phyloP scores from a whole-genome alignment of 2,113 vertebrate species.

The Cyprinus carpio region DNA sequence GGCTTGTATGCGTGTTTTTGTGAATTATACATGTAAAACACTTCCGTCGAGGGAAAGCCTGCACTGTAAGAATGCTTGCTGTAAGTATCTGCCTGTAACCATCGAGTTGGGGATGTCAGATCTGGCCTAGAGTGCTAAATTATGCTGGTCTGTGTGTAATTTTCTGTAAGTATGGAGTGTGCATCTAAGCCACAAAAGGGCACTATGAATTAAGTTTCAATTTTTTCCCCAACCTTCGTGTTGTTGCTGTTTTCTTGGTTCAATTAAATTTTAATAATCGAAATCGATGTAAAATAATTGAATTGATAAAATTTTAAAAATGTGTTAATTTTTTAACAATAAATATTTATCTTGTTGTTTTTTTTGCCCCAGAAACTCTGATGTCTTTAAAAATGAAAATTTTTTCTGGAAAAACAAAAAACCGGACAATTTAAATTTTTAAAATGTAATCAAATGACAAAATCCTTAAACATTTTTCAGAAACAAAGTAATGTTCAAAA shows the following conservation, averaged over 20 bases:
- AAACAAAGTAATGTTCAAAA: background rate
- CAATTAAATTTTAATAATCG: background rate
- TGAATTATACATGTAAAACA: constrained; percentile 56
- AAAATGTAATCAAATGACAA: background rate
- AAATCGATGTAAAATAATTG: background rate
- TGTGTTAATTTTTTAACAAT: background rate
- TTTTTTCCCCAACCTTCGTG: too few species aligned
- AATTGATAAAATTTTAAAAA: background rate
- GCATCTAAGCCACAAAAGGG: background rate
- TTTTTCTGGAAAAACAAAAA: too few species aligned
- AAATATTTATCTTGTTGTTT: background rate
- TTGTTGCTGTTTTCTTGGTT: background rate
- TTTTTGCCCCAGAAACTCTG: background rate
- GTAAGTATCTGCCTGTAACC: constrained; percentile 35
- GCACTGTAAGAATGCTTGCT: constrained; percentile 45
- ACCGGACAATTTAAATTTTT: background rate
- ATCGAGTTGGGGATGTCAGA: constrained; percentile 21
- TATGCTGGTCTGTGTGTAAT: constrained; percentile 3
- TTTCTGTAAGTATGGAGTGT: background rate
- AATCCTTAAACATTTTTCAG: background rate
- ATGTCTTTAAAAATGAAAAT: too few species aligned
- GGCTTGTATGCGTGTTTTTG: constrained; percentile 37
- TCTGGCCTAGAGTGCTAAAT: constrained; percentile 24
- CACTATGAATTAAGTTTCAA: background rate
- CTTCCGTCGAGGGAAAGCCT: constrained; percentile 29